phyloP scores from a whole-genome alignment of 2,113 vertebrate species.

The Salvelinus sp. region DNA sequence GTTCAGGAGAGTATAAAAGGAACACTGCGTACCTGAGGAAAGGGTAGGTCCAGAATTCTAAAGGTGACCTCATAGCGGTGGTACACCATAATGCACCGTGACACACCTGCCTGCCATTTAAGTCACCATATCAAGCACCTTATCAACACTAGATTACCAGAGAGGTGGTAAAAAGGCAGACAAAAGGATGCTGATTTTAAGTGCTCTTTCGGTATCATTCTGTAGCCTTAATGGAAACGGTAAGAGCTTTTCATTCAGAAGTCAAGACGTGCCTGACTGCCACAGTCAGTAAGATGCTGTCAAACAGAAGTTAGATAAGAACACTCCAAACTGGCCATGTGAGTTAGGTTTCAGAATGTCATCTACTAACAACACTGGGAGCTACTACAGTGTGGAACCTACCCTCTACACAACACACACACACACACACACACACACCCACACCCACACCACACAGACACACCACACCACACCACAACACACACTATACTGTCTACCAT shows the following conservation, averaged over 20 bases:
- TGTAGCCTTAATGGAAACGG: slow-evolving; percentile 4
- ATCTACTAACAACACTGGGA: neutral
- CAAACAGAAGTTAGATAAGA: too few relatives aligned
- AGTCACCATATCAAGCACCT: too few relatives aligned
- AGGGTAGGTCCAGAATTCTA: neutral
- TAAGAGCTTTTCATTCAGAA: neutral
- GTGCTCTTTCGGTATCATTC: slow-evolving; percentile 30
- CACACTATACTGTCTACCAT: neutral
- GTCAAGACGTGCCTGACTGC: too few relatives aligned
- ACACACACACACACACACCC: too few relatives aligned
- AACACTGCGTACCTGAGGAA: neutral
- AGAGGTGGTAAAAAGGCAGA: slow-evolving; percentile 2
- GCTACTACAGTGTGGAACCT: too few relatives aligned
- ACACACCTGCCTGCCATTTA: too few relatives aligned
- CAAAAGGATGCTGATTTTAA: neutral
- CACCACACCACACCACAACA: slow-evolving; percentile 14
- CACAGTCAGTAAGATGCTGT: too few relatives aligned
- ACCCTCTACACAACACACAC: neutral
- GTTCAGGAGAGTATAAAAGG: slow-evolving; percentile 36
- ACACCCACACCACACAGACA: neutral
- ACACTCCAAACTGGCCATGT: too few relatives aligned
- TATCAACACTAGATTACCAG: neutral
- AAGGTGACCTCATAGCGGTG: neutral
- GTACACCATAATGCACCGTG: neutral
- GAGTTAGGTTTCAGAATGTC: too few relatives aligned